Conservation (phyloP, 2,113 vertebrate species). For the Ursus arctos region DNA sequence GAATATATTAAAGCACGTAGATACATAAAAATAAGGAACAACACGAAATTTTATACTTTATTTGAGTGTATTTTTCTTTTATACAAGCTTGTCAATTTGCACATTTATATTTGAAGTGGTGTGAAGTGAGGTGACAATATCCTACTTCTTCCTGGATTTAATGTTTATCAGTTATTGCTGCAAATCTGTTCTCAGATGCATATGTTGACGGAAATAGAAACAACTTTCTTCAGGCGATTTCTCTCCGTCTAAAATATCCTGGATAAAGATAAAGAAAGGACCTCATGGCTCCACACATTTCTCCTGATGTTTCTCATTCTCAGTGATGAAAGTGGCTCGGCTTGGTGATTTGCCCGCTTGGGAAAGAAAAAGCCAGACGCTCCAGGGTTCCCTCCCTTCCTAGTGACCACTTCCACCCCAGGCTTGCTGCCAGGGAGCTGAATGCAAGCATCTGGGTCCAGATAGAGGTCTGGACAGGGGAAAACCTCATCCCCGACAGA, state of each 20-base stretch:
- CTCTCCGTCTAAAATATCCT: neutral
- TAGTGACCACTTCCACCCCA: neutral
- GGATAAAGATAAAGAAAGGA: neutral
- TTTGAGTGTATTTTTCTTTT: neutral
- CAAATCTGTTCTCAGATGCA: neutral
- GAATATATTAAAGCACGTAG: neutral
- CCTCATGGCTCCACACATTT: neutral
- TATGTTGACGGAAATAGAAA: constrained; percentile 30
- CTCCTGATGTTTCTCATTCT: neutral
- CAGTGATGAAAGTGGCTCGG: neutral
- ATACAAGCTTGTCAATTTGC: neutral
- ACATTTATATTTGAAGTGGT: neutral
- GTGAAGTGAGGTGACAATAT: constrained; percentile 43
- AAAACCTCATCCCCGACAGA: neutral
- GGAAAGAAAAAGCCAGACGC: neutral
- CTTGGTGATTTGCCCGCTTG: neutral
- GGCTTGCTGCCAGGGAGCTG: neutral
- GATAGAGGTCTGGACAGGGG: neutral
- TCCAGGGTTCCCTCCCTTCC: accelerated
- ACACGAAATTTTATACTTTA: neutral
- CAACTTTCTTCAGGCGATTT: neutral
- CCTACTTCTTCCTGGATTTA: constrained; percentile 9
- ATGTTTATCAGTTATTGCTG: constrained; percentile 29
- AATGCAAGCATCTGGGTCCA: neutral
- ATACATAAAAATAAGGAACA: neutral